Evolutionary conservation across 53 echinoderm and acorn worm species (phyloP), one percentile per base, ranked within the genome.

Genomic region (Holothuria leucospilota): DNA sequence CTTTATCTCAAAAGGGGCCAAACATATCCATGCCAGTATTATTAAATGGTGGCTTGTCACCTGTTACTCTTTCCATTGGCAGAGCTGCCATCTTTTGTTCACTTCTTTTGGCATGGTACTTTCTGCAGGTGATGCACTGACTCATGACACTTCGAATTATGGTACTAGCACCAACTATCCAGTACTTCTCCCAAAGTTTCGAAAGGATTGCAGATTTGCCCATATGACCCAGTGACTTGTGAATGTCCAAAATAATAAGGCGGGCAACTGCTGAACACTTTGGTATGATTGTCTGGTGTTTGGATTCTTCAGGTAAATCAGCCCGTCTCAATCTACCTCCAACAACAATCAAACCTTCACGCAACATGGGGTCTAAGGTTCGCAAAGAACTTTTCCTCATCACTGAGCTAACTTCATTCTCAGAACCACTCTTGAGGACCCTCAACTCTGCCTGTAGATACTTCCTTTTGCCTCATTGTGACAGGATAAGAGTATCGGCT

Each of bases 201-300:
- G 86, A 85, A 21, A 92, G 77, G 23, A 92, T 71, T 40, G 71
- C 49, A 23, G 90, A 68, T 65, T 86, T 92, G 39, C 88, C 41
- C n/a, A n/a, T n/a, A n/a, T n/a, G n/a, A n/a, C n/a, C n/a, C n/a
- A n/a, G n/a, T n/a, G n/a, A n/a, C n/a, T 85, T 77, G 67, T 88
- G 91, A 39, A 58, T 46, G 24, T 91, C 80, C 63, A 85, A 65
- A 75, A 88, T 64, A 20, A 87, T 87, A 13, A 87, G 85, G 49
- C 25, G 15, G 16, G 74, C 87, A 25, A 91, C 74, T 56, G 78
- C 41, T 40, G 69, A 79, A 5, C 21, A 20, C 63, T 39, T 84
- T 8, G 81, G 87, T 41, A 90, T 59, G 39, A 84, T 46, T 27
- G 38, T 21, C 29, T 56, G 86, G 34, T 63, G 84, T 39, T 65